These are phyloP conservation scores for Dryoscopus gambensis DNA, from an alignment of 2,113 vertebrate species.

Conservation along the genomic window DNA sequence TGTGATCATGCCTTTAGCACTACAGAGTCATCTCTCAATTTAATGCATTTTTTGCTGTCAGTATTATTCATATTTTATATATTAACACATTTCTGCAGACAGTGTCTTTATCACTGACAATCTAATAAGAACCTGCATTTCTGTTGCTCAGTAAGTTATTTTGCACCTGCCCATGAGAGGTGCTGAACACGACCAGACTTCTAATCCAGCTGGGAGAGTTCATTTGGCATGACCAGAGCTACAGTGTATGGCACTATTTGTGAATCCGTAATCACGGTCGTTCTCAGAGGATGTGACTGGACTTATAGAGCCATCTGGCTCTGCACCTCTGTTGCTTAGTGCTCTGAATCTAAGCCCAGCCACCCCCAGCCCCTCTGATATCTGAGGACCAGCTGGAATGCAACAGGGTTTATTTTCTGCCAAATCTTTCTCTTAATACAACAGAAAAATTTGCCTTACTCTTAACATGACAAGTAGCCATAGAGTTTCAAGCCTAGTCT, in stretches of 20 bases:
- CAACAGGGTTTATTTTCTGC: background rate
- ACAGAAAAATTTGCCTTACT: background rate
- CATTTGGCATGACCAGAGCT: background rate
- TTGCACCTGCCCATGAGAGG: background rate
- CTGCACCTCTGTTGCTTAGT: background rate
- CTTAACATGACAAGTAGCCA: background rate
- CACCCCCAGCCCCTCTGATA: background rate
- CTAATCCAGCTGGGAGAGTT: background rate
- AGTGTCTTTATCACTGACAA: background rate
- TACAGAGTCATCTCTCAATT: background rate
- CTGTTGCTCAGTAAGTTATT: background rate
- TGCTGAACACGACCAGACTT: rapidly evolving
- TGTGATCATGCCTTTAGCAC: background rate
- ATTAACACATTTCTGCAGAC: background rate
- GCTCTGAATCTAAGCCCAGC: background rate
- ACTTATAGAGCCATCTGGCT: background rate
- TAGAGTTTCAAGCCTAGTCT: background rate
- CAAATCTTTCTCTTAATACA: background rate
- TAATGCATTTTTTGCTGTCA: background rate
- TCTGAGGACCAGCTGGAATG: background rate
- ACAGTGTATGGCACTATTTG: no score
- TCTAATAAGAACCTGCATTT: background rate
- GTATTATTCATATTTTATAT: background rate
- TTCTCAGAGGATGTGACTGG: background rate
- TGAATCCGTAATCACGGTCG: background rate